Conservation (phyloP, 2,113 vertebrate species). For the Strigops habroptila region DNA sequence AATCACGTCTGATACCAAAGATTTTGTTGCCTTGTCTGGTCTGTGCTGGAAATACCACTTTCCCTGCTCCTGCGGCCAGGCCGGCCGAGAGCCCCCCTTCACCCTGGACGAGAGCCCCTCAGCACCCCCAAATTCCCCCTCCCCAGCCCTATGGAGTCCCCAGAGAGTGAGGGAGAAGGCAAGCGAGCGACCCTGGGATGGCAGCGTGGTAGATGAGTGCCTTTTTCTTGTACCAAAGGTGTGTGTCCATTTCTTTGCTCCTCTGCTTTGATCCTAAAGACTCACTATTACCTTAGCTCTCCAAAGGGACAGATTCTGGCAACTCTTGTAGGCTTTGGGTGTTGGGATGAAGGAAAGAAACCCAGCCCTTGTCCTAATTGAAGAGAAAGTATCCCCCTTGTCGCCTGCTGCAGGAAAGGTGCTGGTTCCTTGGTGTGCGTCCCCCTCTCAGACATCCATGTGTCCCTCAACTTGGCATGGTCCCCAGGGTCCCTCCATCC, state of each 20-base stretch:
- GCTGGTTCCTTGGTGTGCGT: background rate
- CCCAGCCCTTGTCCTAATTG: background rate
- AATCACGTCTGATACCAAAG: constrained; percentile 99
- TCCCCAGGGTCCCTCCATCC: background rate
- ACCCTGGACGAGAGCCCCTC: background rate
- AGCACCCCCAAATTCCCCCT: background rate
- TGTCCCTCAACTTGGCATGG: background rate
- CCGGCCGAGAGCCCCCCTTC: background rate
- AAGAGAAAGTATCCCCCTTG: background rate
- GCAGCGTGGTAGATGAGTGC: constrained; percentile 87
- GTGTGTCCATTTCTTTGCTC: constrained; percentile 68
- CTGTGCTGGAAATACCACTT: constrained; percentile 78
- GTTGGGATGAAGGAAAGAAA: constrained; percentile 31
- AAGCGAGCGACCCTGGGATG: constrained; percentile 69
- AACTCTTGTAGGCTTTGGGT: constrained; percentile 35
- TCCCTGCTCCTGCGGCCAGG: background rate
- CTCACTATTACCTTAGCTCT: constrained; percentile 56
- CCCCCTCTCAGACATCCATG: background rate
- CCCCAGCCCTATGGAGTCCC: background rate
- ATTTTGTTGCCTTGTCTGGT: constrained; percentile 90
- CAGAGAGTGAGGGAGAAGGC: constrained; percentile 47
- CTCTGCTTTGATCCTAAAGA: constrained; percentile 58
- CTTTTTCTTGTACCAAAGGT: constrained; percentile 97
- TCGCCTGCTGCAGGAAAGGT: background rate
- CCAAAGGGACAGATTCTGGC: background rate